These are phyloP conservation scores for Ceratothoa steindachneri DNA, from an alignment of 2,888 invertebrate species.

Conservation along the genomic window DNA sequence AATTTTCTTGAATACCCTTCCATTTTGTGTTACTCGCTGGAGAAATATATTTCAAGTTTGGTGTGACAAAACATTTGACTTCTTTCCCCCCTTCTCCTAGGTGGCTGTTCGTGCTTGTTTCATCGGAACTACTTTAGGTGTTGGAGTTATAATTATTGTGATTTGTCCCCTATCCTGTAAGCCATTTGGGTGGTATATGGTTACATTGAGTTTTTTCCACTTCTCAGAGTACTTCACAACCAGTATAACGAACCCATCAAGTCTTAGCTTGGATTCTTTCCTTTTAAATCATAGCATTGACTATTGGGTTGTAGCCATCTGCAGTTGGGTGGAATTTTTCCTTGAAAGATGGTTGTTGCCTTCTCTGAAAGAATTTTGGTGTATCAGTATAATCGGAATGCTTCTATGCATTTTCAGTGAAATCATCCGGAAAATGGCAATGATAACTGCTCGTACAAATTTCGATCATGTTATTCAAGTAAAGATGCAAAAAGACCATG, in stretches of 20 bases:
- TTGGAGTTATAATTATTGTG: slow-evolving; percentile 32
- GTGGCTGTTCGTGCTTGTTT: slow-evolving; percentile 41
- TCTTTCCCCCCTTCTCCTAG: slow-evolving; percentile 21
- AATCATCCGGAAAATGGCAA: slow-evolving; percentile 79
- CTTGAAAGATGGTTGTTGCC: slow-evolving; percentile 73
- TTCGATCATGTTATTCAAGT: slow-evolving; percentile 89
- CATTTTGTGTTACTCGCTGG: too few species aligned
- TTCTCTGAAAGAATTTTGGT: slow-evolving; percentile 53
- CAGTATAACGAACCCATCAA: slow-evolving; percentile 76
- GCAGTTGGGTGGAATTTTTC: slow-evolving; percentile 75
- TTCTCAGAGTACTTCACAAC: slow-evolving; percentile 88
- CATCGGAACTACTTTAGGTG: slow-evolving; percentile 35
- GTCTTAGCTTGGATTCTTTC: slow-evolving; percentile 77
- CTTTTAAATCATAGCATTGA: slow-evolving; percentile 90
- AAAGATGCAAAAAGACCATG: slow-evolving; percentile 71
- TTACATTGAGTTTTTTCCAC: slow-evolving; percentile 80
- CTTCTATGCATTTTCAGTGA: slow-evolving; percentile 79
- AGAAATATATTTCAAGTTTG: too few species aligned
- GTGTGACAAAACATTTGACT: neutral
- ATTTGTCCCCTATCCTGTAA: slow-evolving; percentile 23
- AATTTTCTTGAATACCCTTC: too few species aligned
- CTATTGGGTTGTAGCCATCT: slow-evolving; percentile 71
- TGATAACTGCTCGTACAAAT: slow-evolving; percentile 87
- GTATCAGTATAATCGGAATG: slow-evolving; percentile 70
- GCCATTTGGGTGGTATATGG: slow-evolving; percentile 61